Percentiles rank a stretch among this genome's conserved stretches.
These are phyloP conservation scores for Physella acuta DNA, from an alignment of 1,140 invertebrate species.

Conservation along the genomic window DNA sequence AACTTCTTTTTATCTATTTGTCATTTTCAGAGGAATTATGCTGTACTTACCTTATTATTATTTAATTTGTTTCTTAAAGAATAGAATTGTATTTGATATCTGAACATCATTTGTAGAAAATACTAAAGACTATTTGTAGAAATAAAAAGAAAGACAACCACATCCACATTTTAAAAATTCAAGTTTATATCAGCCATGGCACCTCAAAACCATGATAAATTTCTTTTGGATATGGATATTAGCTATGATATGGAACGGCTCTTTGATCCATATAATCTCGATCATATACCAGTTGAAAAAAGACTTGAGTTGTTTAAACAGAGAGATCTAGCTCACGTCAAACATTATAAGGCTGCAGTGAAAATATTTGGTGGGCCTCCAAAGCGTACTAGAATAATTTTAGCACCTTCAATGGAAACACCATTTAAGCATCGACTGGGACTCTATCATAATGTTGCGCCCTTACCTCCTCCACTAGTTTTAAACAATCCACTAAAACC, in stretches of 20 bases:
- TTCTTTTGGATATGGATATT: slow-evolving; percentile 40
- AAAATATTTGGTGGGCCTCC: slow-evolving; percentile 54
- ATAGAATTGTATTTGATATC: too few species aligned
- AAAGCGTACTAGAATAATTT: slow-evolving; percentile 45
- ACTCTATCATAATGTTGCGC: slow-evolving; percentile 34
- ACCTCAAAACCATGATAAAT: neutral
- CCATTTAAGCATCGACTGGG: slow-evolving; percentile 47
- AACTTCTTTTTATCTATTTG: too few species aligned
- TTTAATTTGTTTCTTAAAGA: too few species aligned
- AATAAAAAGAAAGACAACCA: too few species aligned
- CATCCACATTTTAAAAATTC: too few species aligned
- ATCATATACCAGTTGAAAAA: slow-evolving; percentile 51
- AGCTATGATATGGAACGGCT: slow-evolving; percentile 48
- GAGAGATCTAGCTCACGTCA: slow-evolving; percentile 47
- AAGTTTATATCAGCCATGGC: too few species aligned
- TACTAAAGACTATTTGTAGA: too few species aligned
- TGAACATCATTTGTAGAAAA: too few species aligned
- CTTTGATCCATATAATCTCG: slow-evolving; percentile 53
- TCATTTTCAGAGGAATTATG: too few species aligned
- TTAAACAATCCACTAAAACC: slow-evolving; percentile 37
- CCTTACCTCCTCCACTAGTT: slow-evolving; percentile 26
- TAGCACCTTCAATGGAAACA: slow-evolving; percentile 52
- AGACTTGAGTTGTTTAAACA: slow-evolving; percentile 45
- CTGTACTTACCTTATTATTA: too few species aligned
- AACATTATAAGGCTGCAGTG: slow-evolving; percentile 53